phyloP scores from a whole-genome alignment of 1,140 invertebrate species.

The Drosophila bocqueti region DNA sequence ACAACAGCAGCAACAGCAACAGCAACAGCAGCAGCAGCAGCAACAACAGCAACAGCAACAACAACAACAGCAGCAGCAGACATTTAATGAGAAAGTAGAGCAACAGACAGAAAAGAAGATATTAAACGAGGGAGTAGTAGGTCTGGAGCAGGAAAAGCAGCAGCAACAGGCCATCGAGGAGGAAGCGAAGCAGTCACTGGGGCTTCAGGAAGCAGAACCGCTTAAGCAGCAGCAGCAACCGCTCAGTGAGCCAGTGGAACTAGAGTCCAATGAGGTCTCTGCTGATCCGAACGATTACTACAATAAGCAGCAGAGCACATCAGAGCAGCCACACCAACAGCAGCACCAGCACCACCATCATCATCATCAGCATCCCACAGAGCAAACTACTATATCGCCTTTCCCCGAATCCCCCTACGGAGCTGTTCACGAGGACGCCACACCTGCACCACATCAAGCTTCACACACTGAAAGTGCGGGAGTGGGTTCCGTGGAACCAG shows the following conservation, averaged over 20 bases:
- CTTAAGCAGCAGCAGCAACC: not conserved
- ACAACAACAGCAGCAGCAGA: not conserved
- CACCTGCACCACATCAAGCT: conserved; percentile 38
- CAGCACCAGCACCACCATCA: conserved; percentile 7
- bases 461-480: not conserved
- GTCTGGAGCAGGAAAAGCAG: conserved; percentile 4
- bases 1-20: conserved; percentile 13
- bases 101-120: not conserved
- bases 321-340: not conserved
- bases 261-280: not conserved
- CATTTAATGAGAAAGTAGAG: not conserved
- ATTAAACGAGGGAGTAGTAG: not conserved
- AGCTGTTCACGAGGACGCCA: conserved; percentile 49
- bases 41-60: too few species aligned
- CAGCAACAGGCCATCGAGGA: not conserved
- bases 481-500: conserved; percentile 46
- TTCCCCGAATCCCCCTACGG: conserved; percentile 38
- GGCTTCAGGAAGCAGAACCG: not conserved
- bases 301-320: conserved; percentile 1
- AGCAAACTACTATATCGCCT: conserved; percentile 54
- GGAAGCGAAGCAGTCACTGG: not conserved
- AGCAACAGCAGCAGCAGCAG: not conserved
- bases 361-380: conserved; percentile 1
- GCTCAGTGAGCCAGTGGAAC: not conserved
- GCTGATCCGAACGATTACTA: conserved; percentile 4